Base-by-base conservation (phyloP, 2,888 invertebrate species). In the Leptopilina myrica region DNA sequence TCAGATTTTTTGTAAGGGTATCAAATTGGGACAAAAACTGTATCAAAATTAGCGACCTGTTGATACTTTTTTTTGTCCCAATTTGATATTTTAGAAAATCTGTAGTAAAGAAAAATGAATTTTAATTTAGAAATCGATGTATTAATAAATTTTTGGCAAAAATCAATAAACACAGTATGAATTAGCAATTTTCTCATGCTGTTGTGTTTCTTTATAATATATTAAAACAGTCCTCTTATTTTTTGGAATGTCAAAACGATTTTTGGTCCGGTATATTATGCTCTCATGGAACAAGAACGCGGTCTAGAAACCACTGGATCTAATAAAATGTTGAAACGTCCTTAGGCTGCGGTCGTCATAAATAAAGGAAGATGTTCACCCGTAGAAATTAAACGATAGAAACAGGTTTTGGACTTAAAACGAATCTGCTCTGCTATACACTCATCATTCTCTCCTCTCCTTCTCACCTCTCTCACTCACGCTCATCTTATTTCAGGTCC, bases 381-480 rank as follows among this genome's bases (percentile, higher is more conserved):
- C 86, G 88, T 88, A 88, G 88, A 90, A 90, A 90, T 90, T 90
- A 89, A 90, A 88, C 88, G 88, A 90, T 87, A 88, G 86, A 88
- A 89, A 90, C 90, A 89, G 90, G 90, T 90, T 90, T 88, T 79
- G 82, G 82, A 84, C 85, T 84, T 86, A 84, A 86, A 87, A 86
- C 84, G 84, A 84, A 78, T 82, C 83, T 83, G 83, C 83, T 83
- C 82, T 80, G 79, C 78, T 33, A 33, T 80, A 82, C 79, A 79
- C 79, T 80, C 78, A 78, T 83, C 82, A 78, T 82, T 64, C 79
- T 84, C 83, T 33, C 5, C 33, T 33, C 75, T 82, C 82, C 75
- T 82, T 78, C 79, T 5, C 33, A 33, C 33, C 33, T 33, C 33
- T 33, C 33, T 33, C 76, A 80, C 80, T 76, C 80, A 76, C 76